Percentiles rank a stretch among this genome's conserved stretches.
Evolutionary conservation across 2,797 vertebrate genomes (phyloP).

Genomic region (Anguilla obscura): DNA sequence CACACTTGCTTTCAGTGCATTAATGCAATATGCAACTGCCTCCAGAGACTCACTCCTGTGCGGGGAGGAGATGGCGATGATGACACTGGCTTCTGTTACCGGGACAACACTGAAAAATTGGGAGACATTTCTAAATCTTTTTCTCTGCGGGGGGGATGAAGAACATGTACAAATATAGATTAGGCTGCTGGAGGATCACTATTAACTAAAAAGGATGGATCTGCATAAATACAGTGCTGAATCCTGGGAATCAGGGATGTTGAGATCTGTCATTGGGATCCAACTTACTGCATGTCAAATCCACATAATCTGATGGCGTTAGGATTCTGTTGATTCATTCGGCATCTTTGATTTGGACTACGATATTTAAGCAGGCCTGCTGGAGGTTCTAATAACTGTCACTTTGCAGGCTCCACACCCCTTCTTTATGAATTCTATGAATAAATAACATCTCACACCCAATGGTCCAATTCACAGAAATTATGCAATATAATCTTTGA

Average conservation of each 20-base stretch:
- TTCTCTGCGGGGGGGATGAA: not conserved
- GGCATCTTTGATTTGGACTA: not conserved
- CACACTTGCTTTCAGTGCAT: constrained; percentile 79
- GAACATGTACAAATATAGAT: not conserved
- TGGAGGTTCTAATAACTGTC: not conserved
- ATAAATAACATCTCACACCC: not conserved
- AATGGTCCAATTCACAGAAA: not conserved
- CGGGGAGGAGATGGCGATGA: constrained; percentile 86
- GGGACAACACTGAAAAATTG: constrained; percentile 74
- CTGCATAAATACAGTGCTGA: not conserved
- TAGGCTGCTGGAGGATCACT: not conserved
- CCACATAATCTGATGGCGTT: no score
- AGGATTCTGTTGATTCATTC: not conserved
- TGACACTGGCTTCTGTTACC: constrained; percentile 85
- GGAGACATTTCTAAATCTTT: constrained; percentile 32
- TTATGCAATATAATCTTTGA: not conserved
- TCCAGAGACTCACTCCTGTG: constrained; percentile 81
- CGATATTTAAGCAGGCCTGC: not conserved
- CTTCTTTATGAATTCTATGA: not conserved
- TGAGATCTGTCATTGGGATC: not conserved
- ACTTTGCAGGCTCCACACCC: not conserved
- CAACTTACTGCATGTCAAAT: not conserved
- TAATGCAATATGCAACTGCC: constrained; percentile 80
- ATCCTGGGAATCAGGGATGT: not conserved
- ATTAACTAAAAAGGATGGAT: not conserved